phyloP scores from a whole-genome alignment of 2,888 invertebrate species.

The Sesamia inferens region DNA sequence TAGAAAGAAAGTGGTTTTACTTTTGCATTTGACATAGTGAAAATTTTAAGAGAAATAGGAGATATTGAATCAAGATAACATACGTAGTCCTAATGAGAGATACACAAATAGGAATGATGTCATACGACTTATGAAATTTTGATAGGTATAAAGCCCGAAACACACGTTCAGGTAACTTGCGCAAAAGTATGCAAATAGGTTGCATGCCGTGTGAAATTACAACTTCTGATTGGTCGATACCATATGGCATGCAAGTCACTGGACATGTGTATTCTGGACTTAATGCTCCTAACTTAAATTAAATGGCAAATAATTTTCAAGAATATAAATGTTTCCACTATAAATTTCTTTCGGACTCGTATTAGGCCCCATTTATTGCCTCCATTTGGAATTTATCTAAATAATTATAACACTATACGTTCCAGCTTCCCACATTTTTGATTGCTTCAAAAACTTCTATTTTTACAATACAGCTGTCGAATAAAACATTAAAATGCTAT shows the following conservation, averaged over 20 bases:
- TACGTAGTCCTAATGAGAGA: too few species aligned
- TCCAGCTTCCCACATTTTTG: neutral
- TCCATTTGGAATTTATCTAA: neutral
- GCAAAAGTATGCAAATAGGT: too few species aligned
- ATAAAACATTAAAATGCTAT: constrained; percentile 55
- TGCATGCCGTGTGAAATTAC: too few species aligned
- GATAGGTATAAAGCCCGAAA: neutral
- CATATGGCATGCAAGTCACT: too few species aligned
- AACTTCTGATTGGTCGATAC: too few species aligned
- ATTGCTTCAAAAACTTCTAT: constrained; percentile 14
- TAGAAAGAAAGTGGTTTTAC: neutral
- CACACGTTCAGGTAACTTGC: too few species aligned
- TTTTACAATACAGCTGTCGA: constrained; percentile 27
- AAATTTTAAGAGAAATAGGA: neutral
- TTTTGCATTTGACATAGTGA: neutral
- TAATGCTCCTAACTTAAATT: too few species aligned
- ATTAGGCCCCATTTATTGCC: neutral
- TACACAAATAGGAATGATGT: neutral
- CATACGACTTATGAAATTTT: neutral
- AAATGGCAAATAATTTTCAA: neutral
- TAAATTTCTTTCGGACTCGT: neutral
- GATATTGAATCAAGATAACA: neutral
- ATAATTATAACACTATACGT: neutral
- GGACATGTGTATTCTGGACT: too few species aligned
- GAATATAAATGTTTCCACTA: too few species aligned